phyloP scores from a whole-genome alignment of 2,113 vertebrate species.

The Phainopepla nitens region DNA sequence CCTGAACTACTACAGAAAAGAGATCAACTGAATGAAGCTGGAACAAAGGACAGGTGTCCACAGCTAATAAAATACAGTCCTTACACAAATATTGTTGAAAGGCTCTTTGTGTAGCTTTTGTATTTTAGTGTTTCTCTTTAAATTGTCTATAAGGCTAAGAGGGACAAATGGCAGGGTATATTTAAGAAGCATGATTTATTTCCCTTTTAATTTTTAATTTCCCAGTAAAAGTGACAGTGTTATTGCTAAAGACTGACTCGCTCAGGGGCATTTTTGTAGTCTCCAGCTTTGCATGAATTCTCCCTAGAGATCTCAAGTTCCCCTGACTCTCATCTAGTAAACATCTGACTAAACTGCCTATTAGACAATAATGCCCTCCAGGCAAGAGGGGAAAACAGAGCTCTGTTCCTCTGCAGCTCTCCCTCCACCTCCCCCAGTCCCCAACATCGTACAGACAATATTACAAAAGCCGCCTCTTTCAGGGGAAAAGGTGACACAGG shows the following conservation, averaged over 20 bases:
- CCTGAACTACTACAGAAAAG: background rate
- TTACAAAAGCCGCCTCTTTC: background rate
- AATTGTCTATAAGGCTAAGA: background rate
- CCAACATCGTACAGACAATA: background rate
- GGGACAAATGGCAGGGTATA: background rate
- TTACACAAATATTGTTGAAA: background rate
- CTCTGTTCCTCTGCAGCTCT: background rate
- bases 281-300: conserved; percentile 34
- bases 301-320: conserved; percentile 37
- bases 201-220: conserved; percentile 58
- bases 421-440: background rate
- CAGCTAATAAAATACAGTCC: background rate
- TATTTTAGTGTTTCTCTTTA: background rate
- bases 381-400: background rate
- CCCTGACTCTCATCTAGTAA: conserved; percentile 44
- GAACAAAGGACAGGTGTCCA: background rate
- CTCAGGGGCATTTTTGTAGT: conserved; percentile 44
- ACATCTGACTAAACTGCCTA: conserved; percentile 59
- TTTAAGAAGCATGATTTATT: conserved; percentile 9
- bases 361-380: conserved; percentile 24
- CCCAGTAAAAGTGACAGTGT: background rate
- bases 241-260: conserved; percentile 32
- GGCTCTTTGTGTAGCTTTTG: background rate
- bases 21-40: background rate
- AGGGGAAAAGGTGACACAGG: background rate